Percentiles rank a stretch among this genome's conserved stretches.
Conservation (phyloP, 2,888 invertebrate genomes). For the Sarcophaga variegata region DNA sequence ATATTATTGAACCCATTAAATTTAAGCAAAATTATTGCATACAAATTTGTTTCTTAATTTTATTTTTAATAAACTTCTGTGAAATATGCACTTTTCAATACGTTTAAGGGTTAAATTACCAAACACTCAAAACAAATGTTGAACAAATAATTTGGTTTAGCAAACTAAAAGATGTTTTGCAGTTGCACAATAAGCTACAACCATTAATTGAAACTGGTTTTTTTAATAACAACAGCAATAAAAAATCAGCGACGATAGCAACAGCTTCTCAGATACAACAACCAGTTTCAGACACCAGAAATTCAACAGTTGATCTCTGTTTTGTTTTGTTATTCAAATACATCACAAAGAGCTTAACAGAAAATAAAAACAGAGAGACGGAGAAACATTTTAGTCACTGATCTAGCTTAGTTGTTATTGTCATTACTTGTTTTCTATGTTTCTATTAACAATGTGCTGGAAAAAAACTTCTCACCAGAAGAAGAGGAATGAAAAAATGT, state of each 20-base stretch:
- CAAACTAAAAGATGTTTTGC: constrained; percentile 45
- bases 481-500: constrained; percentile 9
- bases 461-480: background rate
- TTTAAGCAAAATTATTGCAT: too few relatives aligned
- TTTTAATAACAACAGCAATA: constrained; percentile 35
- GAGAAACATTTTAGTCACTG: constrained; percentile 25
- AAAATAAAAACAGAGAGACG: background rate
- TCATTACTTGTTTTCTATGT: constrained; percentile 7
- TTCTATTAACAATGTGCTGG: constrained; percentile 10
- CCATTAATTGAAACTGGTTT: constrained; percentile 63
- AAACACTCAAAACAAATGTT: background rate
- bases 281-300: constrained; percentile 51
- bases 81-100: background rate
- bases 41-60: too few relatives aligned
- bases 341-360: constrained; percentile 12
- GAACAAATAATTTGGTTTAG: background rate
- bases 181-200: constrained; percentile 65
- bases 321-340: constrained; percentile 37
- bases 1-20: too few relatives aligned
- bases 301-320: constrained; percentile 42
- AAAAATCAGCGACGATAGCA: constrained; percentile 5
- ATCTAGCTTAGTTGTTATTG: constrained; percentile 36
- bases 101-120: constrained; percentile 17
- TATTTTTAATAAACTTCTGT: background rate
- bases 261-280: constrained; percentile 36